Evolutionary conservation across 2,113 vertebrate species (phyloP), one percentile per base, ranked within the genome.

Genomic region (Nesogale talazaci): DNA sequence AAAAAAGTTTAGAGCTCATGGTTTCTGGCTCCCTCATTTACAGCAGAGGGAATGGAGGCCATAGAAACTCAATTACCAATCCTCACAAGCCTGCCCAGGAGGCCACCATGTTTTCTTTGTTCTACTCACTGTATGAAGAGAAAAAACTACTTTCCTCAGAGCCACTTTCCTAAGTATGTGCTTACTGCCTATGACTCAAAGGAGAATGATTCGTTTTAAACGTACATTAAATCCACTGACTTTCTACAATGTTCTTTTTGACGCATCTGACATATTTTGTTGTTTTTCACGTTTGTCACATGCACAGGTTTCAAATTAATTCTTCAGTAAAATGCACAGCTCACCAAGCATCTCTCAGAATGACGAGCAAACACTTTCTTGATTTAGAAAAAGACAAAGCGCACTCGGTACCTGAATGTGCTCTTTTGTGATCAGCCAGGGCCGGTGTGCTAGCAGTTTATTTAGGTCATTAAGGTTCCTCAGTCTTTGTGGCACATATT

Each of bases 381-480:
- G 34, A 77, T 75, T 34, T 65, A n/a, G 79, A 65, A 89, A 72
- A 56, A 65, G 23, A 8, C 23, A 25, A 29, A 29, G 72, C 88
- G 77, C 16, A 84, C 46, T 34, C 46, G 31, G 89, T 98, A 99
- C 98, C 98, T 98, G 98, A 96, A 99, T 99, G 96, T 99, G 98
- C 91, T 98, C 98, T 97, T 99, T 99, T 0, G 98, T 98, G 96
- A 99, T 98, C 25, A 99, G 98, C 98, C 98, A 99, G 59, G 98
- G 98, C 77, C 98, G 98, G 95, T 99, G 98, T 74, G 98, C 98
- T 84, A 99, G 98, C 94, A 99, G 98, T 92, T 99, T 99, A 95
- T 99, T 99, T 96, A 99, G 98, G 97, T 98, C 98, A 0, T 98
- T 99, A 92, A 98, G 98, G 78, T 99, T 99, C 97, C 98, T 98